Evolutionary conservation across 1,140 invertebrate genomes (phyloP).

Genomic region (Dendroctonus ponderosae): DNA sequence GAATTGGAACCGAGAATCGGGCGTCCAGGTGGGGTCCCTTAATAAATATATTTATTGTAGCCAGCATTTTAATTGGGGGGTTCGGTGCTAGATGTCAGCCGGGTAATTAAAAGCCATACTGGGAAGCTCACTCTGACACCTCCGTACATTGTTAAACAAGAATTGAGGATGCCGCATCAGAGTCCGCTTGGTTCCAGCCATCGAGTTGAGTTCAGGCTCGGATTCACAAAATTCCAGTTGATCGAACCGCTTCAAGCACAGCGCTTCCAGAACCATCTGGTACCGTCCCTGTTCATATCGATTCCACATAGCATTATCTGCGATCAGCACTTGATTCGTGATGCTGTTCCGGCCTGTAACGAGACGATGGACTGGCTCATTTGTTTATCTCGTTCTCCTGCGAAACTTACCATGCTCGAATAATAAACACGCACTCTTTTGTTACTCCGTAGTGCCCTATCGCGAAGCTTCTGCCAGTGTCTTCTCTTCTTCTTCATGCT

Average conservation of each 20-base stretch:
- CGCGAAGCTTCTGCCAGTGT: constrained; percentile 36
- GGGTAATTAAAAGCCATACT: constrained; percentile 49
- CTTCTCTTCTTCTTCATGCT: constrained; percentile 13
- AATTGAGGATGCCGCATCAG: constrained; percentile 25
- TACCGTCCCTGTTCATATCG: constrained; percentile 25
- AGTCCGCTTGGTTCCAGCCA: background rate
- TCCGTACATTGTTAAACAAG: constrained; percentile 48
- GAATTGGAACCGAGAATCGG: constrained; percentile 23
- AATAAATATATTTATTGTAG: constrained; percentile 46
- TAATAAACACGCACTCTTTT: constrained; percentile 44
- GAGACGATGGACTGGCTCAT: constrained; percentile 47
- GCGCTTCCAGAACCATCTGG: constrained; percentile 7
- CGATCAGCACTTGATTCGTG: constrained; percentile 46
- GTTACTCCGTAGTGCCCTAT: constrained; percentile 32
- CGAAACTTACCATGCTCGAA: constrained; percentile 46
- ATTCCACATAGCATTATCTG: constrained; percentile 41
- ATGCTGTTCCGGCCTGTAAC: constrained; percentile 44
- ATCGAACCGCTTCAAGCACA: background rate
- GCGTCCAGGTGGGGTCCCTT: constrained; percentile 32
- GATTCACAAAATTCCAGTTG: background rate
- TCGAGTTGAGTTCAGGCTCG: background rate
- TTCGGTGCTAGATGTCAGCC: constrained; percentile 49
- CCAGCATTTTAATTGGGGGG: constrained; percentile 50
- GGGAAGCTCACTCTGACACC: constrained; percentile 51
- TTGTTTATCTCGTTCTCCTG: constrained; percentile 48